Conservation (phyloP, 2,888 invertebrate species). For the Noctua fimbriata region DNA sequence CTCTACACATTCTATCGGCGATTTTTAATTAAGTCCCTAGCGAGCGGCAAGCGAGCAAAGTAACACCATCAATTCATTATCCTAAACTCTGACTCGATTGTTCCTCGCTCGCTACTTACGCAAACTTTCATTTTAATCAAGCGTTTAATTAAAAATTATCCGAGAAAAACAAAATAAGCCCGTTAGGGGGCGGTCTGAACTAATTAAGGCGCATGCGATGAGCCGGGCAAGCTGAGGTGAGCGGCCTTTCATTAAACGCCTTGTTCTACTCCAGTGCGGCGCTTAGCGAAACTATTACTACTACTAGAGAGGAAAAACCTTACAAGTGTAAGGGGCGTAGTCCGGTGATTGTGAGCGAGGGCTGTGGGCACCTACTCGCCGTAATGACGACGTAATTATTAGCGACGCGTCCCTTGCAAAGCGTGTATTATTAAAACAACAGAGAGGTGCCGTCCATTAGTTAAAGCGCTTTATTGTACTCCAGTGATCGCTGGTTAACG, state of each 20-base stretch:
- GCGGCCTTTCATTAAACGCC: conserved; percentile 87
- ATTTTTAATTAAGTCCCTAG: conserved; percentile 90
- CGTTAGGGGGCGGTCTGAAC: conserved; percentile 90
- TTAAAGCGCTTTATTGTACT: conserved; percentile 60
- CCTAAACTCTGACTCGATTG: conserved; percentile 90
- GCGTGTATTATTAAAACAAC: conserved; percentile 58
- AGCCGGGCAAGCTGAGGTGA: conserved; percentile 86
- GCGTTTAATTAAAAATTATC: conserved; percentile 91
- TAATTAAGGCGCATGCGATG: conserved; percentile 90
- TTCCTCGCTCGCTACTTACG: conserved; percentile 90
- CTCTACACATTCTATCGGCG: conserved; percentile 90
- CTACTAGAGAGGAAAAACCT: conserved; percentile 79
- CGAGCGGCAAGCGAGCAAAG: conserved; percentile 88
- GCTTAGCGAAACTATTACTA: conserved; percentile 86
- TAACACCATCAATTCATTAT: conserved; percentile 91
- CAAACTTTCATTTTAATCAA: conserved; percentile 91
- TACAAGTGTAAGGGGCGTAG: conserved; percentile 79
- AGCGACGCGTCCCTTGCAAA: conserved; percentile 42
- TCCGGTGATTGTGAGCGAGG: conserved; percentile 59
- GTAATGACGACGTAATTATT: conserved; percentile 71
- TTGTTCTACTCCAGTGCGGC: conserved; percentile 85
- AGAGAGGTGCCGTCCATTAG: conserved; percentile 50
- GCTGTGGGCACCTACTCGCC: conserved; percentile 40
- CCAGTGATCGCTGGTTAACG: conserved; percentile 51
- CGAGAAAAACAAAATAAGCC: conserved; percentile 91